Evolutionary conservation across 2,797 vertebrate genomes (phyloP), one percentile per base, ranked within the genome.

Genomic region (Sebastolobus alascanus): DNA sequence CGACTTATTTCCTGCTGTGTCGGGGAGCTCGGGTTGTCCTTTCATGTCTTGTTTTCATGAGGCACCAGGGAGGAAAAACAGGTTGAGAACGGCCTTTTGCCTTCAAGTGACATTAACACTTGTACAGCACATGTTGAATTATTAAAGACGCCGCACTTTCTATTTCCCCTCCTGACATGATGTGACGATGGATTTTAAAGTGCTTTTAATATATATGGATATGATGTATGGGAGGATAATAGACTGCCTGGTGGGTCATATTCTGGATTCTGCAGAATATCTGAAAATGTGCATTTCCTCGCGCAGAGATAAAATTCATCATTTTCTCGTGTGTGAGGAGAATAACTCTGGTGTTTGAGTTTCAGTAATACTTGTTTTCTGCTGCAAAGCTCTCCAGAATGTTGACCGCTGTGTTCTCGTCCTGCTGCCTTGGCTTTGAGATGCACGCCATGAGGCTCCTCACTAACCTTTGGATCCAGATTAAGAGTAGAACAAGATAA

Each of bases 281-380:
- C 27, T 78, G 9, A 76, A 85, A 76, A 77, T 33, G 60, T 31
- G 27, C 40, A 72, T 79, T 73, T 79, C 20, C 43, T 55, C 1
- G 1, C 50, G 8, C 40, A 66, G 20, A 73, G 54, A 52, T 40
- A 40, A 70, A 85, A 70, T 68, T 2, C 33, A 83, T 84, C 25
- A 70, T 64, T 50, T 63, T 76, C 46, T 67, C 22, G 20, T 10
- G 11, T n/a, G 29, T 66, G 37, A 70, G 79, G 52, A 68, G 8
- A 22, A 68, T 27, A 69, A 16, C 14, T 25, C 25, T 14, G 7
- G 16, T 73, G 29, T 66, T 54, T 77, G 27, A 68, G 11, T 73
- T 71, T 82, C n/a, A 77, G 40, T 75, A 50, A 90, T 96, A 99
- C 97, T 95, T 96, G 54, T 96, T 83, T 80, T 97, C 96, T 79